phyloP scores from a whole-genome alignment of 2,797 vertebrate species.

The Schizothorax lantsangensis region DNA sequence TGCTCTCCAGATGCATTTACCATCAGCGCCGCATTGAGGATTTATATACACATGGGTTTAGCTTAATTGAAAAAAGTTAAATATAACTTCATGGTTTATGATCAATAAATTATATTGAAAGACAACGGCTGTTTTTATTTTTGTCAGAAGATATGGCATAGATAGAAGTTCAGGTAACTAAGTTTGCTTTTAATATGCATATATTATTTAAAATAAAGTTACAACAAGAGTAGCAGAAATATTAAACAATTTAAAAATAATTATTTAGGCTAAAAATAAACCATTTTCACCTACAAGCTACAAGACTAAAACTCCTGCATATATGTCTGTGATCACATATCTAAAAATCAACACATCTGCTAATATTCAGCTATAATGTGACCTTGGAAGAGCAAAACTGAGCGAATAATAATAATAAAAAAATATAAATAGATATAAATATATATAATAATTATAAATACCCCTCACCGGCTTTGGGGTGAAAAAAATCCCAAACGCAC shows the following conservation, averaged over 20 bases:
- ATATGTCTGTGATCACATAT: background rate
- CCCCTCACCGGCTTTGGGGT: background rate
- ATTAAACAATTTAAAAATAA: background rate
- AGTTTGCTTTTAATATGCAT: background rate
- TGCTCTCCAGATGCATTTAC: slow-evolving; percentile 39
- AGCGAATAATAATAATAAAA: background rate
- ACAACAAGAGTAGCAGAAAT: background rate
- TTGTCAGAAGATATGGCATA: background rate
- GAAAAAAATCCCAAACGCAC: background rate
- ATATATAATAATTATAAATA: background rate
- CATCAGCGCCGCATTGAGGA: slow-evolving; percentile 24
- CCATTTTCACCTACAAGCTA: background rate
- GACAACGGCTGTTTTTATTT: background rate
- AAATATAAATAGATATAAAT: background rate
- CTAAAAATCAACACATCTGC: background rate
- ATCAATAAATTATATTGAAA: background rate
- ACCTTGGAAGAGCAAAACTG: background rate
- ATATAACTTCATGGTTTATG: background rate
- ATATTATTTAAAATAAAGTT: background rate
- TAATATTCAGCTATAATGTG: background rate
- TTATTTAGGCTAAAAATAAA: background rate
- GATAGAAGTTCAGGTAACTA: background rate
- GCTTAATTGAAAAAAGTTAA: background rate
- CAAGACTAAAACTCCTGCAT: background rate
- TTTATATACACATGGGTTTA: background rate